These are phyloP conservation scores for Channa argus DNA, from an alignment of 2,113 vertebrate species.

Conservation along the genomic window DNA sequence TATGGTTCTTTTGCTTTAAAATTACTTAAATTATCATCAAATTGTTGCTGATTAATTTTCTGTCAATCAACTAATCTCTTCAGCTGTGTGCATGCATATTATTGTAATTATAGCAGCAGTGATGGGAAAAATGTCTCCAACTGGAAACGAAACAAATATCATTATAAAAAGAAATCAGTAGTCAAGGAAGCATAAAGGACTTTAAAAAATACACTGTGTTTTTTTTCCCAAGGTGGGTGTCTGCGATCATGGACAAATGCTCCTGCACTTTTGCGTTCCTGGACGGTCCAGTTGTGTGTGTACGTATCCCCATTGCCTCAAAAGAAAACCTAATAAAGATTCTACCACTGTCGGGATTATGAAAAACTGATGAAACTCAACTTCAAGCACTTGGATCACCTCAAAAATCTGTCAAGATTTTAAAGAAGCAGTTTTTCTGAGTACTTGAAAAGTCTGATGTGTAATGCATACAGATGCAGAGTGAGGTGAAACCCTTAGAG, in stretches of 20 bases:
- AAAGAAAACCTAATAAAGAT: neutral
- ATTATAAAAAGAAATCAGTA: neutral
- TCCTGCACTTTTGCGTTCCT: neutral
- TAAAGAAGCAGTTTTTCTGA: neutral
- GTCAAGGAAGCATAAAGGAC: neutral
- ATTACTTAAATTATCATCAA: no score
- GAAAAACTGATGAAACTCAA: slow-evolving; percentile 13
- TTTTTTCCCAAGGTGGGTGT: no score
- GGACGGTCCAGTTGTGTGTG: neutral
- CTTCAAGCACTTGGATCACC: neutral
- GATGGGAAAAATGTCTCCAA: no score
- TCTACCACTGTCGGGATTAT: slow-evolving; percentile 4
- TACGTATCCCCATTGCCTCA: neutral
- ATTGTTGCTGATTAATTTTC: neutral
- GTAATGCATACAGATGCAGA: slow-evolving; percentile 9
- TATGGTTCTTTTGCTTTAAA: no score
- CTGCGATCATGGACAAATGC: no score
- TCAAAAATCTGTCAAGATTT: neutral
- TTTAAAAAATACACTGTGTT: no score
- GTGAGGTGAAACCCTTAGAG: slow-evolving; percentile 17
- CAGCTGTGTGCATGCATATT: neutral
- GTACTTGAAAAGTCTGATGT: slow-evolving; percentile 2
- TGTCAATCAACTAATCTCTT: neutral
- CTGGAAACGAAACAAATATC: neutral
- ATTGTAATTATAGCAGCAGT: no score